Percentiles rank a stretch among this genome's conserved stretches.
Evolutionary conservation across 2,888 invertebrate genomes (phyloP).

Genomic region (Electrophaes corylata): DNA sequence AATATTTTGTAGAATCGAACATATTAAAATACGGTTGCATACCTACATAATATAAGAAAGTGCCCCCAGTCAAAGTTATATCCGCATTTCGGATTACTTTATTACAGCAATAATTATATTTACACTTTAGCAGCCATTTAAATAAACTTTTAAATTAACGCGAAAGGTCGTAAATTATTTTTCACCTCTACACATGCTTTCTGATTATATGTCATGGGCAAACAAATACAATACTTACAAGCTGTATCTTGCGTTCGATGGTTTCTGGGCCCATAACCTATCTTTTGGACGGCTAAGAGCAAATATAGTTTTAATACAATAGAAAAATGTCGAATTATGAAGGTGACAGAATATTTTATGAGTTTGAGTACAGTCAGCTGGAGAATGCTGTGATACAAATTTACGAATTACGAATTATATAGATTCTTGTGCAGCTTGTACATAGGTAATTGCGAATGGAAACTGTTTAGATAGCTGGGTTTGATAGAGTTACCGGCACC

Average conservation of each 20-base stretch:
- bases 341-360: too few species aligned
- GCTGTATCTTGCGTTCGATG: background rate
- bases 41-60: background rate
- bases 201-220: background rate
- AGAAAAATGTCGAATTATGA: too few species aligned
- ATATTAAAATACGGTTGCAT: too few species aligned
- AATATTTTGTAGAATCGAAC: too few species aligned
- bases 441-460: background rate
- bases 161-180: conserved; percentile 4
- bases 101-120: conserved; percentile 9
- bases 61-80: background rate
- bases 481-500: too few species aligned
- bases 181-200: background rate
- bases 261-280: background rate
- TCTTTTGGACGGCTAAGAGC: too few species aligned
- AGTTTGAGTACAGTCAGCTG: too few species aligned
- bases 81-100: conserved; percentile 1
- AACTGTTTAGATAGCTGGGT: background rate
- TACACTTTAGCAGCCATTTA: conserved; percentile 7
- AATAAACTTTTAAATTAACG: background rate
- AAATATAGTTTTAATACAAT: too few species aligned
- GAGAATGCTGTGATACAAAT: too few species aligned
- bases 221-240: background rate
- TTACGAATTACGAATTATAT: too few species aligned
- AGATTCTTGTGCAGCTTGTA: too few species aligned